A percentile compares a stretch with the other conserved stretches of the same genome.
phyloP scores from a whole-genome alignment of 2,888 invertebrate genomes.

The Liopterus haemorrhoidalis region DNA sequence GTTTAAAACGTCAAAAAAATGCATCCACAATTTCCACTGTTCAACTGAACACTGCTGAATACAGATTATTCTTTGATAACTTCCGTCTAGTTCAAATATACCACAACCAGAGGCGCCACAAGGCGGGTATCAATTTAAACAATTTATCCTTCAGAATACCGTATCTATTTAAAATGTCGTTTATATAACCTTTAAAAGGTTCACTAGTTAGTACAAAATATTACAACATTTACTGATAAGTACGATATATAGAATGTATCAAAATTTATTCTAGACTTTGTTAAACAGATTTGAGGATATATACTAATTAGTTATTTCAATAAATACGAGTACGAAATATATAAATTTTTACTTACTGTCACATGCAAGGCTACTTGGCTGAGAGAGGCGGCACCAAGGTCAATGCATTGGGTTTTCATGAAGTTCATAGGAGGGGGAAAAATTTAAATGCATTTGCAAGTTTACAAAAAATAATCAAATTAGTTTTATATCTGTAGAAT shows the following conservation, averaged over 20 bases:
- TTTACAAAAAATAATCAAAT: neutral
- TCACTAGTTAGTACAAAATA: too few relatives aligned
- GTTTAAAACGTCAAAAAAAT: too few relatives aligned
- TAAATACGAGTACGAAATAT: slow-evolving; percentile 3
- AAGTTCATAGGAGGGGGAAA: neutral
- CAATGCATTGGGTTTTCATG: too few relatives aligned
- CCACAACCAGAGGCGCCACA: neutral
- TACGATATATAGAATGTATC: too few relatives aligned
- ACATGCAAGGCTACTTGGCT: slow-evolving; percentile 17
- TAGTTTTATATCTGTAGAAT: neutral
- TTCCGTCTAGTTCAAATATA: neutral
- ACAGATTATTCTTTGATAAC: neutral
- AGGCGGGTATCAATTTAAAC: too few relatives aligned
- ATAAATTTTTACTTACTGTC: slow-evolving; percentile 18
- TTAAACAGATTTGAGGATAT: too few relatives aligned
- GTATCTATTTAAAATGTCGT: slow-evolving; percentile 24
- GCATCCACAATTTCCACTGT: slow-evolving; percentile 3
- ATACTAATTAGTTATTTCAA: too few relatives aligned
- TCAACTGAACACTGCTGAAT: neutral
- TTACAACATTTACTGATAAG: too few relatives aligned
- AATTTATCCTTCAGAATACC: too few relatives aligned
- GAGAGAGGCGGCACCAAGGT: slow-evolving; percentile 13
- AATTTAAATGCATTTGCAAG: neutral
- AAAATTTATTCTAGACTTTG: too few relatives aligned
- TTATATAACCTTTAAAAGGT: slow-evolving; percentile 35